A percentile compares a stretch with the other conserved stretches of the same genome.
These are phyloP conservation scores for Chaetoderma sp. DNA, from an alignment of 2,888 invertebrate species.

Conservation along the genomic window DNA sequence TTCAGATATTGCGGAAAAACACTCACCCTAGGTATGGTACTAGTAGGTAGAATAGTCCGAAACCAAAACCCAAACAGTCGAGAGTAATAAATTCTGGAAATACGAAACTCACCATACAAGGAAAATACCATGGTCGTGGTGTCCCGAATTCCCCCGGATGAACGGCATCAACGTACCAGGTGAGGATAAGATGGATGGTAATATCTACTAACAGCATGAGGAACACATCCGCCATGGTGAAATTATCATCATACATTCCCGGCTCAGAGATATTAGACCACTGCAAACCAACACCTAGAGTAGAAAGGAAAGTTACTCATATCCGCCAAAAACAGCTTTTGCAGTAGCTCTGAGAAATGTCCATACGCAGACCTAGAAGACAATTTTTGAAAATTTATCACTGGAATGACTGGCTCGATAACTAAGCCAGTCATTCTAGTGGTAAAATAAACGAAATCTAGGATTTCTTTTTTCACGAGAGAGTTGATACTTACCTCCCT, in stretches of 20 bases:
- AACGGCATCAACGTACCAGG: slow-evolving; percentile 20
- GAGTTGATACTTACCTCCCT: no score
- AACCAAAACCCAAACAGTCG: neutral
- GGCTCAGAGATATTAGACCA: slow-evolving; percentile 67
- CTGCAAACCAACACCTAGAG: slow-evolving; percentile 51
- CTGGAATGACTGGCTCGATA: no score
- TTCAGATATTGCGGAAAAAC: neutral
- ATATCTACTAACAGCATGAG: slow-evolving; percentile 74
- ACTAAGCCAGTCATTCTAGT: neutral
- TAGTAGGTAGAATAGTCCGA: neutral
- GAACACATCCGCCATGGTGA: slow-evolving; percentile 74
- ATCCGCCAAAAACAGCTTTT: no score
- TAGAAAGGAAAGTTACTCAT: neutral
- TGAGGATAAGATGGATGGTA: slow-evolving; percentile 8
- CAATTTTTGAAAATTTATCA: no score
- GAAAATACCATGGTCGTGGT: slow-evolving; percentile 19
- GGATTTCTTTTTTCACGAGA: neutral
- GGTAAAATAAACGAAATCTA: neutral
- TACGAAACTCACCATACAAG: slow-evolving; percentile 2
- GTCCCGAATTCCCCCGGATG: slow-evolving; percentile 20
- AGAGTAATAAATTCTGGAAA: neutral
- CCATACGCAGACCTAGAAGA: no score
- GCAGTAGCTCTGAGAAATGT: no score
- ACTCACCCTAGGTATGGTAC: no score
- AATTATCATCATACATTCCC: slow-evolving; percentile 75